Base-by-base conservation (phyloP, 2,888 invertebrate genomes). In the Adelphocoris suturalis region DNA sequence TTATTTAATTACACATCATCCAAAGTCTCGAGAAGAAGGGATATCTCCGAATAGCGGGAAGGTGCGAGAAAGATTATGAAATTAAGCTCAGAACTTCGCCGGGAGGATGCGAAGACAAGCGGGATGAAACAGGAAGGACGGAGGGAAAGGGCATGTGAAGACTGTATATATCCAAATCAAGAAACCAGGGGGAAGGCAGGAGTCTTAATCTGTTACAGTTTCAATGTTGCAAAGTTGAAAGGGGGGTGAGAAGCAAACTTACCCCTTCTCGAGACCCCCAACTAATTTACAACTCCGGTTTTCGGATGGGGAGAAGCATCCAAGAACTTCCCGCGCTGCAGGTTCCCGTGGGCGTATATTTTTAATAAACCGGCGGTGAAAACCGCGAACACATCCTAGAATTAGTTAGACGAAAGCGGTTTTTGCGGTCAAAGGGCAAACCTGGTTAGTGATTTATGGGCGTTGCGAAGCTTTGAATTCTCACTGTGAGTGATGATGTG, bases 301-400 rank as follows among this genome's bases (percentile, higher is more conserved):
- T 46, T 28, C 13, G 76, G 76, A 37, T 37, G 7, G 37, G 37
- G 37, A 7, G 37, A 37, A 19, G 46, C n/a, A 47, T 28, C 37
- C 46, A 14, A 14, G 28, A 37, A 12, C 46, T 28, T n/a, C 52
- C 16, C 14, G 23, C n/a, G 37, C 14, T 37, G 85, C 13, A n/a
- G 61, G 28, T 23, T 23, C 23, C 23, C 68, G 37, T 7, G 28
- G n/a, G 37, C 37, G 61, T 61, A 85, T 85, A 85, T 85, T 85
- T 85, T 61, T 85, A 37, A 85, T 85, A 85, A 57, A 61, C 37
- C 7, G 57, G 37, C 16, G 57, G 57, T 23, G 14, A 37, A 46
- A 78, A 61, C 85, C 85, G 85, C 85, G n/a, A 57, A 85, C 52
- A 23, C 52, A 52, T 37, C 27, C 85, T n/a, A 85, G 85, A 85